Conservation (phyloP, 1,140 invertebrate species). For the Sminthurides bifidus region DNA sequence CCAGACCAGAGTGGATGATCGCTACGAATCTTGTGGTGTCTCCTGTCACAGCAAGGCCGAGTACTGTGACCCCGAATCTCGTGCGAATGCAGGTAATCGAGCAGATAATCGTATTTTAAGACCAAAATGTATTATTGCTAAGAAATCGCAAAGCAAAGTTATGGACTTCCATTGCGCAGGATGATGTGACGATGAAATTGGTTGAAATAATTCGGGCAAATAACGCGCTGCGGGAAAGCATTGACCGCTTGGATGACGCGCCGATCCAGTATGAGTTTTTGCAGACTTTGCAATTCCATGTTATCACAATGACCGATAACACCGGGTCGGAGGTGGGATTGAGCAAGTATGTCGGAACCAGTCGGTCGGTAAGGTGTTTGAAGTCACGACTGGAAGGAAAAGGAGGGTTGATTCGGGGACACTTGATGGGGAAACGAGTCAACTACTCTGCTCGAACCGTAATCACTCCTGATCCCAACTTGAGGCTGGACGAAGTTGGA, state of each 20-base stretch:
- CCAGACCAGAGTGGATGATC: constrained; percentile 99
- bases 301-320: constrained; percentile 94
- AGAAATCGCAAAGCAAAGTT: background rate
- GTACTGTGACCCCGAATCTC: constrained; percentile 97
- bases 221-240: constrained; percentile 89
- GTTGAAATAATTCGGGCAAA: constrained; percentile 98
- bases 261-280: constrained; percentile 95
- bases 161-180: no score
- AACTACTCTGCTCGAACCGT: constrained; percentile 99
- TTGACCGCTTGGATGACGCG: constrained; percentile 86
- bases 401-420: constrained; percentile 95
- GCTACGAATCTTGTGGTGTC: constrained; percentile 93
- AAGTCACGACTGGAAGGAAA: constrained; percentile 85
- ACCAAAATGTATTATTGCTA: constrained; percentile 15
- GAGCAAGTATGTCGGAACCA: constrained; percentile 91
- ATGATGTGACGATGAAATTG: constrained; percentile 97
- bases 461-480: constrained; percentile 97
- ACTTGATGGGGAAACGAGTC: constrained; percentile 99
- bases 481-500: constrained; percentile 96
- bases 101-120: background rate
- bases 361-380: constrained; percentile 93
- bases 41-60: constrained; percentile 77
- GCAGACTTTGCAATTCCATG: constrained; percentile 97
- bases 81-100: constrained; percentile 69
- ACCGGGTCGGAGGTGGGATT: constrained; percentile 94